Base-by-base conservation (phyloP, 92 coral and sea anemone species). In the Epizoanthus fatuus region DNA sequence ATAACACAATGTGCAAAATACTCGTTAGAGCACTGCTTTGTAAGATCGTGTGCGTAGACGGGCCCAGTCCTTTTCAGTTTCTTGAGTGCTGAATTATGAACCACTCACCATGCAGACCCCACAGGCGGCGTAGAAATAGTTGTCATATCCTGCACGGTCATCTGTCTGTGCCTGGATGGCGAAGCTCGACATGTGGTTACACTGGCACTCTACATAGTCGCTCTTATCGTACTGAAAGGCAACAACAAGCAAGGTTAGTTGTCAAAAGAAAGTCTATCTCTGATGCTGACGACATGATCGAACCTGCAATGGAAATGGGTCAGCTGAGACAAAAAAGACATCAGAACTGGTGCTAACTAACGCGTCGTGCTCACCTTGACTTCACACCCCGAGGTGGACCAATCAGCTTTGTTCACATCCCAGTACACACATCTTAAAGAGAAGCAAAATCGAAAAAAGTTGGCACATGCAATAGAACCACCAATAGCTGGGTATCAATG, bases 161-260 rank as follows among this genome's bases (percentile, higher is more conserved):
- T 97, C 99, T 70, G 98, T 97, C 63, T 95, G 86, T 29, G 96
- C 99, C 57, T 91, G 95, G 47, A 95, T 93, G 62, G 99, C 99
- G 75, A 92, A 97, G 87, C 90, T 93, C 0, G 99, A 89, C 86
- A 94, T 70, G 83, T 96, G 99, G 71, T 86, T 84, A 69, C 99
- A 96, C 86, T 91, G 93, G 56, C 99, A 96, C 84, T 96, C 99
- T 1, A 96, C 99, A 35, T 68, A 95, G 73, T 95, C 99, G 29
- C 75, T 93, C n/a, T 93, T 55, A 72, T 96, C 99, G 29, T 79
- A 86, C 99, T 96, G 90, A 3, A 86, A 73, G 66, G 69, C 38
- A 65, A 54, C 39, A 55, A 1, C 3, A 16, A 53, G 12, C 12
- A 1, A 71, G 3, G 5, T 68, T 7, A 29, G 35, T 29, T 1